Base-by-base conservation (phyloP, 2,797 vertebrate species). In the Vultur gryphus region DNA sequence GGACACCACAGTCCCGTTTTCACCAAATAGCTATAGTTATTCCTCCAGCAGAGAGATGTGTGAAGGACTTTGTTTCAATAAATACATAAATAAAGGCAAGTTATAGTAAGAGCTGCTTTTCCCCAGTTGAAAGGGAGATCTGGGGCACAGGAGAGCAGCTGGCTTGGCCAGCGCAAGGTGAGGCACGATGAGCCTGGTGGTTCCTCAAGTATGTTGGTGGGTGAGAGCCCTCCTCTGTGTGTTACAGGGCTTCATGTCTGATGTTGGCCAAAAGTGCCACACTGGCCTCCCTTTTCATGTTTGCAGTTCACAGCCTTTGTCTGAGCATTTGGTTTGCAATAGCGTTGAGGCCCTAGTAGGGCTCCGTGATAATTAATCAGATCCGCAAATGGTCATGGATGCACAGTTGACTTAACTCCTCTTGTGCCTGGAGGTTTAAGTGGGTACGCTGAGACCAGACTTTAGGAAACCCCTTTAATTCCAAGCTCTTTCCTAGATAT, bases 181-280 rank as follows among this genome's bases (percentile, higher is more conserved):
- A 29, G 43, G n/a, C 46, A 48, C 0, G 0, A 9, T 10, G 25
- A 62, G 13, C 17, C 41, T 46, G 35, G 6, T 37, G 46, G 25
- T 11, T 52, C 58, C 55, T 84, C 5, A 3, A 2, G 41, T 25
- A 2, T 13, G 13, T 25, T 51, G 43, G 11, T 39, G 37, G 46
- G 58, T 29, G 20, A 2, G 10, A 65, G 37, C 25, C n/a, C 29
- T 64, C 65, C 59, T 49, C 48, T 51, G 19, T 23, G n/a, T 52
- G 23, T 64, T 29, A 10, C 5, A 23, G 35, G 39, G 26, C 23
- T 76, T 52, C 13, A 1, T 9, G 25, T 24, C 61, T 90, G 52
- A 6, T 16, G 43, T 26, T 37, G 66, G 24, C 46, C 57, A 44
- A 9, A 54, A 29, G 7, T 10, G 20, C 57, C 16, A 6, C 2